Evolutionary conservation across 1,140 invertebrate species (phyloP).

Genomic region (Drosophila nasuta): DNA sequence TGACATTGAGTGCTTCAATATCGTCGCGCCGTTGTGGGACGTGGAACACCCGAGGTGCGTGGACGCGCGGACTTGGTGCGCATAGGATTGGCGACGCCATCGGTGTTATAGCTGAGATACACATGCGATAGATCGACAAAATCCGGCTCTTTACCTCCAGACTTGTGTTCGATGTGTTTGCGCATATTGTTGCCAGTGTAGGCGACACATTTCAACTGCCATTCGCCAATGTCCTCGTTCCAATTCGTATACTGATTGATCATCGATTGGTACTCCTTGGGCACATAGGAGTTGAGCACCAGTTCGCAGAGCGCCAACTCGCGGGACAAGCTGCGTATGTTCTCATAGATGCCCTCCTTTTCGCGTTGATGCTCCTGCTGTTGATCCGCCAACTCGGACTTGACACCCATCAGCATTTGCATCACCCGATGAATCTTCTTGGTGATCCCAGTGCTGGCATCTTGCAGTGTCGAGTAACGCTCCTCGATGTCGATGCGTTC

Average conservation of each 20-base stretch:
- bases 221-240: slow-evolving; percentile 99
- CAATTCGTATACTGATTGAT: slow-evolving; percentile 97
- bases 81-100: slow-evolving; percentile 76
- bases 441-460: slow-evolving; percentile 96
- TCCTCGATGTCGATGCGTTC: slow-evolving; percentile 98
- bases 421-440: slow-evolving; percentile 97
- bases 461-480: slow-evolving; percentile 96
- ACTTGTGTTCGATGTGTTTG: slow-evolving; percentile 86
- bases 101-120: slow-evolving; percentile 83
- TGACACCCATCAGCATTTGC: slow-evolving; percentile 91
- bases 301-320: slow-evolving; percentile 97
- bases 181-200: slow-evolving; percentile 99
- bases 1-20: slow-evolving; percentile 59
- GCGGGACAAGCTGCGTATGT: slow-evolving; percentile 93
- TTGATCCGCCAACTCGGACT: slow-evolving; percentile 94
- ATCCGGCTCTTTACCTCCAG: slow-evolving; percentile 74
- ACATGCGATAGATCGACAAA: slow-evolving; percentile 84
- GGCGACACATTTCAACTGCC: slow-evolving; percentile 98
- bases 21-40: slow-evolving; percentile 80
- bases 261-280: slow-evolving; percentile 95
- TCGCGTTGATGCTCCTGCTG: slow-evolving; percentile 97
- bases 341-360: slow-evolving; percentile 97
- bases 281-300: slow-evolving; percentile 95
- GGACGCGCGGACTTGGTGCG: slow-evolving; percentile 76
- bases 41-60: slow-evolving; percentile 80